phyloP scores from a whole-genome alignment of 2,113 vertebrate species.

The Albula goreensis region DNA sequence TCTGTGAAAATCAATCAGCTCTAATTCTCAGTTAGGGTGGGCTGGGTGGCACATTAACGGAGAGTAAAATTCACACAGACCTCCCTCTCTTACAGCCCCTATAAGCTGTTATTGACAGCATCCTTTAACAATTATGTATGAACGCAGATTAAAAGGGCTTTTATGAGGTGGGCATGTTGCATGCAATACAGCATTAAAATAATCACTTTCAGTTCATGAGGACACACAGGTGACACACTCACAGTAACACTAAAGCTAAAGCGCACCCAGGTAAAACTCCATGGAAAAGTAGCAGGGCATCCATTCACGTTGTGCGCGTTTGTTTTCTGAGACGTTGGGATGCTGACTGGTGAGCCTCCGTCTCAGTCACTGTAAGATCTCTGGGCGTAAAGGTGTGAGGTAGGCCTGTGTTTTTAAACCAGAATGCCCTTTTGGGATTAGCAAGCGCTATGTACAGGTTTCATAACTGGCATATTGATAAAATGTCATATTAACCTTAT shows the following conservation, averaged over 20 bases:
- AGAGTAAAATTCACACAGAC: not conserved
- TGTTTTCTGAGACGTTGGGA: not conserved
- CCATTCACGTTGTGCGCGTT: not conserved
- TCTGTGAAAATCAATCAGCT: not conserved
- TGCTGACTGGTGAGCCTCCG: too few species aligned
- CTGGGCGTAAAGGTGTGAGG: not conserved
- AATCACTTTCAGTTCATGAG: constrained; percentile 27
- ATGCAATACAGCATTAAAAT: not conserved
- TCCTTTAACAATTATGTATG: constrained; percentile 27
- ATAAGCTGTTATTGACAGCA: constrained; percentile 21
- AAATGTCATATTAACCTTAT: too few species aligned
- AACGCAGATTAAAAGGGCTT: constrained; percentile 24
- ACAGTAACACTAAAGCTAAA: not conserved
- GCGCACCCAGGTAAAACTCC: too few species aligned
- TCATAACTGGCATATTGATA: too few species aligned
- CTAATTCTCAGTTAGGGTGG: not conserved
- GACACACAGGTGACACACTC: constrained; percentile 6
- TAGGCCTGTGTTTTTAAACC: too few species aligned
- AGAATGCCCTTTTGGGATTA: too few species aligned
- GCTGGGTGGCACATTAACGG: not conserved
- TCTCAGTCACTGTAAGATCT: too few species aligned
- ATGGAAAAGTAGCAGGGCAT: too few species aligned
- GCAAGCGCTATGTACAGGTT: too few species aligned
- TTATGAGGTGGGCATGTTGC: not conserved
- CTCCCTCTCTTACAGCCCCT: constrained; percentile 8